Conservation (phyloP, 2,888 invertebrate genomes). For the Plagodis dolabraria region DNA sequence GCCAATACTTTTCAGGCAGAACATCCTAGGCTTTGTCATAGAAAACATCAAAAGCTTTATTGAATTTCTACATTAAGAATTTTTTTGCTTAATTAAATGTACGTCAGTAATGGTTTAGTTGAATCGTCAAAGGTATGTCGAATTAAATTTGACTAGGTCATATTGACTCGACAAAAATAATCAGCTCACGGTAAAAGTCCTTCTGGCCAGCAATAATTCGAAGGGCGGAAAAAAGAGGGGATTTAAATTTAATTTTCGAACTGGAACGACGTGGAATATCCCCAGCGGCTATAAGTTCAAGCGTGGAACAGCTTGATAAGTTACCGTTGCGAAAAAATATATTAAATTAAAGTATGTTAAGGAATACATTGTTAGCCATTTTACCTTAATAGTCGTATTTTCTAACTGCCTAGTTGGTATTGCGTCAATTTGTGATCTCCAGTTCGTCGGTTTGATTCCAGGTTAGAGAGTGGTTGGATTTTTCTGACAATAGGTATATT, state of each 20-base stretch:
- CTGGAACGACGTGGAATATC: conserved; percentile 77
- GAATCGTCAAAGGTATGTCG: background rate
- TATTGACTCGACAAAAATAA: conserved; percentile 66
- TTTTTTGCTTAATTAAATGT: no score
- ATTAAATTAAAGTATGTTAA: conserved; percentile 52
- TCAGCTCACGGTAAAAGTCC: conserved; percentile 61
- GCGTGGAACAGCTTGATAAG: conserved; percentile 61
- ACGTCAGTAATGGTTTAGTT: no score
- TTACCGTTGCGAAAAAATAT: conserved; percentile 47
- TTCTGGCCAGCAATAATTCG: conserved; percentile 72
- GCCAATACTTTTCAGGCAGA: no score
- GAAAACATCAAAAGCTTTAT: no score
- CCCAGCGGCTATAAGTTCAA: conserved; percentile 75
- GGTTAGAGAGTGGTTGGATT: no score
- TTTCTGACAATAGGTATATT: no score
- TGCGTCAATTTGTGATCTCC: no score
- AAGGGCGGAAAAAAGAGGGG: conserved; percentile 81
- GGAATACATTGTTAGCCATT: conserved; percentile 12
- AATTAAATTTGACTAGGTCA: conserved; percentile 29
- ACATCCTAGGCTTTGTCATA: no score
- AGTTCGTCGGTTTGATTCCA: no score
- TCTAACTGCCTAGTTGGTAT: no score
- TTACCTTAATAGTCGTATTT: no score
- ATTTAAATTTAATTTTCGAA: conserved; percentile 83
- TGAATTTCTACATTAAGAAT: no score